Base-by-base conservation (phyloP, 2,797 vertebrate genomes). In the Oreortyx pictus region DNA sequence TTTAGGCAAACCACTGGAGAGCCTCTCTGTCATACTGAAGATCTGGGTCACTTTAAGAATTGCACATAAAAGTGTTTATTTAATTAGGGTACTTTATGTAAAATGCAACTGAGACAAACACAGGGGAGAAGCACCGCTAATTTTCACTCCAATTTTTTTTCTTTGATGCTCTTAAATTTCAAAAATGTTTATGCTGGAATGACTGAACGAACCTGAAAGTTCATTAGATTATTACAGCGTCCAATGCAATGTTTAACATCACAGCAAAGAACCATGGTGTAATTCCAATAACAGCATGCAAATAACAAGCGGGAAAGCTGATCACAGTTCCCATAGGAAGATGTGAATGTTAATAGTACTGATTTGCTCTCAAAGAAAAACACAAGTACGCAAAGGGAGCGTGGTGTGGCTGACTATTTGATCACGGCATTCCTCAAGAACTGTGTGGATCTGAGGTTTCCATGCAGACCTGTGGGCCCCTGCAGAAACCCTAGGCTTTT, bases 71-170 rank as follows among this genome's bases (percentile, higher is more conserved):
- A 92, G 27, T 83, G 72, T 88, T 95, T 92, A 91, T 88, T 92
- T 93, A 88, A 96, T 96, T 96, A 93, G 89, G 73, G 49, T 6
- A 82, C 67, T 93, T 93, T 73, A 93, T 90, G 89, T 88, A 90
- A 90, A 90, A 92, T 0, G 1, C 73, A 93, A 89, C 90, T 72
- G 70, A 47, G 72, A 94, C 17, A 94, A 27, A 90, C 95, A 78
- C 88, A 85, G 89, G 94, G 92, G 95, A 94, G 84, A 93, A 95
- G 81, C 64, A 89, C 43, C 79, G 81, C 92, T 92, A 60, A 94
- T 94, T 94, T 88, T 96, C 78, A 93, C 65, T 81, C 89, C 74
- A 74, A 89, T 81, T 95, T 92, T 77, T 86, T 75, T 67, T 95
- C 92, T 95, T 93, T 94, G 94, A 94, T 93, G 88, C 64, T 79